phyloP scores from a whole-genome alignment of 2,797 vertebrate species.

The Epinephelus malabaricus region DNA sequence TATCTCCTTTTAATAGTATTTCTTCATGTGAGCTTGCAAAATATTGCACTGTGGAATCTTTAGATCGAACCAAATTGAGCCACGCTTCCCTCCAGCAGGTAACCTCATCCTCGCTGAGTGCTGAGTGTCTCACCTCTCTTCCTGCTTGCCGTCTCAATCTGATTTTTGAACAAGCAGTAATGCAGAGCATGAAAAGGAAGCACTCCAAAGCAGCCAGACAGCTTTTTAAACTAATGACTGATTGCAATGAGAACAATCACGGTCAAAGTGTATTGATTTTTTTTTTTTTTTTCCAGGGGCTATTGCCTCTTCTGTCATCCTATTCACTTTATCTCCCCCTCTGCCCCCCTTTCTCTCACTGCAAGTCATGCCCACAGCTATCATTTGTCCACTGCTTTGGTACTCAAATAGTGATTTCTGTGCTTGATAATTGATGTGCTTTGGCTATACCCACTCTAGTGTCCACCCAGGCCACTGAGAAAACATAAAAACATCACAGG shows the following conservation, averaged over 20 bases:
- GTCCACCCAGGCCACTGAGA: conserved; percentile 43
- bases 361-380: conserved; percentile 47
- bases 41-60: conserved; percentile 40
- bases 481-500: conserved; percentile 60
- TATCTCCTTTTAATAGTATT: conserved; percentile 27
- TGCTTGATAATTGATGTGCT: conserved; percentile 72
- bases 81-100: conserved; percentile 17
- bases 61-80: conserved; percentile 14
- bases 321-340: conserved; percentile 49
- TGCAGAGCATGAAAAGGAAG: conserved; percentile 39
- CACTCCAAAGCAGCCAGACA: conserved; percentile 31
- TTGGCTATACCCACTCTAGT: conserved; percentile 45
- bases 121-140: conserved; percentile 19
- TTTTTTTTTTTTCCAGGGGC: conserved; percentile 52
- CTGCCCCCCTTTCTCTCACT: conserved; percentile 48
- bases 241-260: conserved; percentile 64
- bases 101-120: neutral
- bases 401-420: conserved; percentile 64
- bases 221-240: conserved; percentile 75
- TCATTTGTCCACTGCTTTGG: conserved; percentile 68
- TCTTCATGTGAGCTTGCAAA: conserved; percentile 33
- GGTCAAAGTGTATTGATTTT: conserved; percentile 70
- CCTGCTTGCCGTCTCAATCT: conserved; percentile 7
- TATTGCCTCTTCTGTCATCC: conserved; percentile 61
- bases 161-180: conserved; percentile 43